Percentiles rank a stretch among this genome's conserved stretches.
These are phyloP conservation scores for Palythoa grandiflora DNA, from an alignment of 92 coral and sea anemone species.

Conservation along the genomic window DNA sequence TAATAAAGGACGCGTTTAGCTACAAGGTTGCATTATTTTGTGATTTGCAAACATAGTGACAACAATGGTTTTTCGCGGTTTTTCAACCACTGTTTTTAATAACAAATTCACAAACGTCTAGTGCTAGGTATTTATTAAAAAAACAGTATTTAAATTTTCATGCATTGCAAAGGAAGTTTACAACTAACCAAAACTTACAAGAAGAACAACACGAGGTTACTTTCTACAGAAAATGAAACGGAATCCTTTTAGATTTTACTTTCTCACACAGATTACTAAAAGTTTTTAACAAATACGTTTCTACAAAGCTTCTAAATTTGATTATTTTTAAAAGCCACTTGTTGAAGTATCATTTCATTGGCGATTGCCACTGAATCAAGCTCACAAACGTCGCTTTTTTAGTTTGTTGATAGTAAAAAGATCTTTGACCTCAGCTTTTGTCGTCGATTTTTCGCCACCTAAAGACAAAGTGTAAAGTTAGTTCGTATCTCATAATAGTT, in stretches of 20 bases:
- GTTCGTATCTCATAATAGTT: too few species aligned
- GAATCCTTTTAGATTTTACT: not conserved
- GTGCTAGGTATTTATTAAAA: not conserved
- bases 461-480: not conserved
- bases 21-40: too few species aligned
- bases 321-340: not conserved
- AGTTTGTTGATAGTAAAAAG: constrained; percentile 29
- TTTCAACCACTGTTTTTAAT: not conserved
- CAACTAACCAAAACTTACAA: not conserved
- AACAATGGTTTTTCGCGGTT: too few species aligned
- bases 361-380: not conserved
- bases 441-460: constrained; percentile 15
- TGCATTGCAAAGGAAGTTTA: not conserved
- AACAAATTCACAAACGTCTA: not conserved
- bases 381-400: not conserved
- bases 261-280: not conserved
- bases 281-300: not conserved
- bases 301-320: not conserved
- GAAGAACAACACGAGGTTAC: not conserved
- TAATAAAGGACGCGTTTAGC: too few species aligned
- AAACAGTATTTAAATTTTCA: not conserved
- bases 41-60: too few species aligned
- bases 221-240: not conserved
- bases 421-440: constrained; percentile 1
- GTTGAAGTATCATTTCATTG: not conserved